Evolutionary conservation across 2,113 vertebrate species (phyloP).

Genomic region (Strix uralensis): DNA sequence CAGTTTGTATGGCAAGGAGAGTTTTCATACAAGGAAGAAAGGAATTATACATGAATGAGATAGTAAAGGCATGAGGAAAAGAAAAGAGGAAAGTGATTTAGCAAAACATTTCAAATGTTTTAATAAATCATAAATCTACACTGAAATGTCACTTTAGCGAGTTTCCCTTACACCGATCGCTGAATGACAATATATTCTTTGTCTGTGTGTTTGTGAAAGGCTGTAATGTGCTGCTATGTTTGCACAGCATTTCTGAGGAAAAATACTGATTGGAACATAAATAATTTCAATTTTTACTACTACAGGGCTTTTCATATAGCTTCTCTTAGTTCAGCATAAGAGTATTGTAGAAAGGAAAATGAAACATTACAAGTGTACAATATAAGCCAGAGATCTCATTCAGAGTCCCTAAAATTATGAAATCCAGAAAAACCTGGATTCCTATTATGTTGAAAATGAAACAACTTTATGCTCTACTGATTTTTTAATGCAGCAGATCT

Average conservation of each 20-base stretch:
- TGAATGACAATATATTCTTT: neutral
- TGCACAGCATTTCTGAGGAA: neutral
- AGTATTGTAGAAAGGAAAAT: neutral
- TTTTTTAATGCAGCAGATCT: slow-evolving; percentile 47
- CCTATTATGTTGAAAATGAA: slow-evolving; percentile 3
- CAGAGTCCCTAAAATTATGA: neutral
- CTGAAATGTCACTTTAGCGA: slow-evolving; percentile 7
- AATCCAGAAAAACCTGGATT: neutral
- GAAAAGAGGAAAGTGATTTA: neutral
- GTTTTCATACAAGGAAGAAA: neutral
- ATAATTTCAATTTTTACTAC: neutral
- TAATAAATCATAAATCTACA: slow-evolving; percentile 44
- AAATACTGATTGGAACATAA: neutral
- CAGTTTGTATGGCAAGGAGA: neutral
- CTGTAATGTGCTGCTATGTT: neutral
- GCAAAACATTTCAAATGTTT: slow-evolving; percentile 8
- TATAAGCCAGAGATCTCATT: neutral
- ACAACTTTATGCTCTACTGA: slow-evolving; percentile 49
- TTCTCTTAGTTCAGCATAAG: neutral
- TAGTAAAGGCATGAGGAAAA: slow-evolving; percentile 14
- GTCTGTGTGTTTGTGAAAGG: neutral
- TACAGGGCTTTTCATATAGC: neutral
- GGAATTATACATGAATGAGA: neutral
- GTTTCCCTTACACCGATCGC: neutral
- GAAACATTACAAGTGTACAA: neutral